Percentiles rank a stretch among this genome's conserved stretches.
Evolutionary conservation across 2,113 vertebrate species (phyloP).

Genomic region (Rutilus rutilus): DNA sequence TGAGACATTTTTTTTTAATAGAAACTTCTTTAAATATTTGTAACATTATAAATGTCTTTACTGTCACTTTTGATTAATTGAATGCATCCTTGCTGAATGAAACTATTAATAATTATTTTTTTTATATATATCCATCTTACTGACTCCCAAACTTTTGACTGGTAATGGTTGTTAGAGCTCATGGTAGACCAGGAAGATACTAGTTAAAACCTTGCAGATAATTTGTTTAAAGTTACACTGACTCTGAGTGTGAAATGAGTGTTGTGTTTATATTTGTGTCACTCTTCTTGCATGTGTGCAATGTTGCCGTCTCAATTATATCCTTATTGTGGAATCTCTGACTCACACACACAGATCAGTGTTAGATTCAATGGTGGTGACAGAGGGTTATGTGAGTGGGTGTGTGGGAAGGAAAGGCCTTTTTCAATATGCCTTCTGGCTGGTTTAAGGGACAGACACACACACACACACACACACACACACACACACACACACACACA

Average conservation of each 20-base stretch:
- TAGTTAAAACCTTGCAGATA: not conserved
- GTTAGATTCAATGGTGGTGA: conserved; percentile 57
- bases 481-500: too few relatives aligned
- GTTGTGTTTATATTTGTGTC: conserved; percentile 17
- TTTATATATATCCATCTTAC: not conserved
- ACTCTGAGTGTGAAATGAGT: not conserved
- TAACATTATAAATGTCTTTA: not conserved
- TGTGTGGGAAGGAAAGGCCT: conserved; percentile 39
- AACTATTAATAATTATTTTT: too few relatives aligned
- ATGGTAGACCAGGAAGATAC: not conserved
- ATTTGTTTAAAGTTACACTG: not conserved
- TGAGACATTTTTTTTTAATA: too few relatives aligned
- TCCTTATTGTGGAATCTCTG: conserved; percentile 32
- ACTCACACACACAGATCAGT: conserved; percentile 8
- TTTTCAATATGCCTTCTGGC: conserved; percentile 44
- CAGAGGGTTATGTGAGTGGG: conserved; percentile 52
- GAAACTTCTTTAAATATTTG: too few relatives aligned
- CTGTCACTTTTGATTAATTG: not conserved
- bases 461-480: not conserved
- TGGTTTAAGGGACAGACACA: conserved; percentile 27
- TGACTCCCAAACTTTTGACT: not conserved
- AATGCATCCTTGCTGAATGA: not conserved
- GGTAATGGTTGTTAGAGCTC: not conserved
- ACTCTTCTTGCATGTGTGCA: conserved; percentile 15
- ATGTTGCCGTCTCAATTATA: conserved; percentile 6